Evolutionary conservation across 2,888 invertebrate species (phyloP), one percentile per base, ranked within the genome.

Genomic region (Eilema depressum): DNA sequence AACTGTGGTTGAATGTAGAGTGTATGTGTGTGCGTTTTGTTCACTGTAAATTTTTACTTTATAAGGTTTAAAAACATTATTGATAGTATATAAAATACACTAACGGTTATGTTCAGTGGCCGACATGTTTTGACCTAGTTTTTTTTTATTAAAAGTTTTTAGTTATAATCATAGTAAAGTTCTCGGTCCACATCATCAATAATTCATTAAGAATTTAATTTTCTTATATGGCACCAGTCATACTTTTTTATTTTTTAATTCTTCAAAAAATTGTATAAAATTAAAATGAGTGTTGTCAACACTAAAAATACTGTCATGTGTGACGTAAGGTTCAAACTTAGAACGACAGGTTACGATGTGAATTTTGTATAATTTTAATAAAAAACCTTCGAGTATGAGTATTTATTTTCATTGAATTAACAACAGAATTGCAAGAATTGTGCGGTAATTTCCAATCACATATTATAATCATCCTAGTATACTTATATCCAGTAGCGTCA

Each of bases 281-380:
- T 88, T 81, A 87, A 89, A 88, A 87, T 79, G 83, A 84, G 86
- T 85, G 78, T 79, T 76, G 76, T 82, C 74, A 79, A 81, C 85
- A 83, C 82, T 85, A 87, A 88, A 91, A 89, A 89, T 86, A 87
- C 83, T 84, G 79, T 86, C 84, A 85, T 86, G 85, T 86, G 85
- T 85, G 85, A 86, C 80, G 78, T 87, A 88, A 87, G 85, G 84
- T 84, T 81, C 86, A 84, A 83, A 84, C 76, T 78, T 73, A 79
- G 81, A 81, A 79, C 73, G 77, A 79, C 86, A 83, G 83, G 79
- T 80, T 85, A 83, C 78, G 79, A 85, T 88, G 87, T 89, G 86
- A 88, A 87, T 88, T 91, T 89, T 90, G 85, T 89, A 89, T 88
- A 89, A 89, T 90, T 89, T 84, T 77, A 88, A 87, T 88, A 89